These are phyloP conservation scores for Lamproptera curius DNA, from an alignment of 2,888 invertebrate species.

Conservation along the genomic window DNA sequence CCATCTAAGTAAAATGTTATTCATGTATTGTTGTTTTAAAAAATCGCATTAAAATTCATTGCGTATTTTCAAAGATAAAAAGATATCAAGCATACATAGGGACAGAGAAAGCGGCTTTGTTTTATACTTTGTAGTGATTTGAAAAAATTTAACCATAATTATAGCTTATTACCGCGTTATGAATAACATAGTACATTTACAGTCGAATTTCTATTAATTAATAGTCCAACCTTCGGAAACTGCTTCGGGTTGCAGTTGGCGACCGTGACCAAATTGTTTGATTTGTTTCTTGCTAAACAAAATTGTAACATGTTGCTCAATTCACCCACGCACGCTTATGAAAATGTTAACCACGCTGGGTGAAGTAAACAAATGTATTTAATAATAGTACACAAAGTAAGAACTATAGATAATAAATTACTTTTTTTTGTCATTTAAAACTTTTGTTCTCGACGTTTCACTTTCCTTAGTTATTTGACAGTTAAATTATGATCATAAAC, in stretches of 20 bases:
- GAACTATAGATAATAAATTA: background rate
- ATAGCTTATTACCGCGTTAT: too few species aligned
- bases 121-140: too few species aligned
- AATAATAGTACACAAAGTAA: background rate
- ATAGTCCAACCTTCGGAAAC: background rate
- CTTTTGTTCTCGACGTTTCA: background rate
- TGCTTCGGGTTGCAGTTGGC: background rate
- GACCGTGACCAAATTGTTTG: background rate
- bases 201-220: background rate
- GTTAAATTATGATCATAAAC: background rate
- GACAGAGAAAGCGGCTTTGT: too few species aligned
- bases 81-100: too few species aligned
- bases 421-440: background rate
- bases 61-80: too few species aligned
- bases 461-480: background rate
- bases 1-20: too few species aligned
- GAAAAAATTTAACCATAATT: too few species aligned
- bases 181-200: too few species aligned
- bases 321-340: too few species aligned
- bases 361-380: background rate
- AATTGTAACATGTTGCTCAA: background rate
- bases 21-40: too few species aligned
- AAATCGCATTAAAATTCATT: too few species aligned
- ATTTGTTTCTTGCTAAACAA: background rate
- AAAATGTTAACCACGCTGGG: too few species aligned